Conservation (phyloP, 2,113 vertebrate genomes). For the Hydrochoerus hydrochaeris region DNA sequence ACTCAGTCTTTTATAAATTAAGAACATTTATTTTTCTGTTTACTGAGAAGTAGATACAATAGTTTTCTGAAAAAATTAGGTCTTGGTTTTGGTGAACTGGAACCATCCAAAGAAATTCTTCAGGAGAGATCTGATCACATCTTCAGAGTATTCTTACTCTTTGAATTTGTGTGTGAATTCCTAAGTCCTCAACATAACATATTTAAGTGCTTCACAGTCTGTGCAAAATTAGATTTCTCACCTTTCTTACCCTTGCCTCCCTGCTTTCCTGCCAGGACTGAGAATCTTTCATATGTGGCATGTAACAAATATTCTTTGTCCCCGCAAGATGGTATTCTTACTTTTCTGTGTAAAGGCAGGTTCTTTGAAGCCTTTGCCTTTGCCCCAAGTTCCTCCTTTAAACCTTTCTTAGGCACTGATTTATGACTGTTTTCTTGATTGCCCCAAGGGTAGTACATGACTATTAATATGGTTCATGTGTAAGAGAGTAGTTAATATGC, state of each 20-base stretch:
- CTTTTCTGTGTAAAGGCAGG: not conserved
- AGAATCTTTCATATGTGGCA: not conserved
- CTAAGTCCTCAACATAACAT: not conserved
- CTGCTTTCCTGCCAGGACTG: not conserved
- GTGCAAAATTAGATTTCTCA: conserved; percentile 7
- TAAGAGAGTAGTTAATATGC: not conserved
- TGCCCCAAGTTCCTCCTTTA: not conserved
- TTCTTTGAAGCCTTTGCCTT: not conserved
- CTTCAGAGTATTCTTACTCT: not conserved
- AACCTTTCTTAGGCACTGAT: not conserved
- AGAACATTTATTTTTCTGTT: not conserved
- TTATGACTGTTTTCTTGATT: not conserved
- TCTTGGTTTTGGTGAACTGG: not conserved
- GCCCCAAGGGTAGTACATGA: not conserved
- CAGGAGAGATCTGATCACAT: not conserved
- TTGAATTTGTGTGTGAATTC: not conserved
- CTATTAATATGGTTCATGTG: not conserved
- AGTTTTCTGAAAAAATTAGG: not conserved
- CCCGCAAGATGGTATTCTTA: not conserved
- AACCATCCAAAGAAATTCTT: not conserved
- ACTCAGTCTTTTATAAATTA: not conserved
- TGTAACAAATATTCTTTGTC: not conserved
- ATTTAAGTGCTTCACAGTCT: not conserved
- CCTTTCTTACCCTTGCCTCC: not conserved
- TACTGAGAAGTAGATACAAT: not conserved